A percentile compares a stretch with the other conserved stretches of the same genome.
phyloP scores from a whole-genome alignment of 1,140 invertebrate genomes.

The Galleria mellonella region DNA sequence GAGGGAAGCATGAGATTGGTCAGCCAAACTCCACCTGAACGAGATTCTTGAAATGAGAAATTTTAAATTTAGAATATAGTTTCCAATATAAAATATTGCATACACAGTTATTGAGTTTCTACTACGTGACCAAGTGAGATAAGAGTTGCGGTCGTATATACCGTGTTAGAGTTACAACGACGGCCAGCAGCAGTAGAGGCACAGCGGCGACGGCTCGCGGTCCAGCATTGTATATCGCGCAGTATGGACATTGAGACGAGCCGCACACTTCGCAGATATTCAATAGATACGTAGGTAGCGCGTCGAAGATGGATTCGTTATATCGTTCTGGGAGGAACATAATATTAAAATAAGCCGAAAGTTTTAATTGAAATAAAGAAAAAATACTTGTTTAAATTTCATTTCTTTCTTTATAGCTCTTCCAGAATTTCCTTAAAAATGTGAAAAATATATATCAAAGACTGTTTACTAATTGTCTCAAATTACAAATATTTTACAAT shows the following conservation, averaged over 20 bases:
- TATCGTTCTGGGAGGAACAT: constrained; percentile 86
- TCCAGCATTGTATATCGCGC: constrained; percentile 89
- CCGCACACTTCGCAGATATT: constrained; percentile 99
- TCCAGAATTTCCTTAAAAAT: too few relatives aligned
- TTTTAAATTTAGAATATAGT: too few relatives aligned
- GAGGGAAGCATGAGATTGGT: too few relatives aligned
- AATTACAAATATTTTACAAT: too few relatives aligned
- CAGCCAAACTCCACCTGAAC: too few relatives aligned
- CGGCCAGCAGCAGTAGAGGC: constrained; percentile 45
- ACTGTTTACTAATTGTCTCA: too few relatives aligned
- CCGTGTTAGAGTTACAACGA: constrained; percentile 9
- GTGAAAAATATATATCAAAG: too few relatives aligned
- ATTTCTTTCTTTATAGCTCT: too few relatives aligned
- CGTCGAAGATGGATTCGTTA: constrained; percentile 95
- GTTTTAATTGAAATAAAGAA: constrained; percentile 12
- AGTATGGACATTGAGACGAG: constrained; percentile 98
- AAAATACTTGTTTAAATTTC: too few relatives aligned
- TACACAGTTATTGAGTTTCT: too few relatives aligned
- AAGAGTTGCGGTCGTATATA: background rate
- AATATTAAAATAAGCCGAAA: background rate
- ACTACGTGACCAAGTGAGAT: background rate
- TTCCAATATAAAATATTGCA: too few relatives aligned
- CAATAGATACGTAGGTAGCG: constrained; percentile 89
- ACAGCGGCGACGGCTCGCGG: constrained; percentile 38
- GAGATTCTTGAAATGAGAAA: too few relatives aligned